Percentiles rank a stretch among this genome's conserved stretches.
Conservation (phyloP, 2,888 invertebrate species). For the Aradus depressus region DNA sequence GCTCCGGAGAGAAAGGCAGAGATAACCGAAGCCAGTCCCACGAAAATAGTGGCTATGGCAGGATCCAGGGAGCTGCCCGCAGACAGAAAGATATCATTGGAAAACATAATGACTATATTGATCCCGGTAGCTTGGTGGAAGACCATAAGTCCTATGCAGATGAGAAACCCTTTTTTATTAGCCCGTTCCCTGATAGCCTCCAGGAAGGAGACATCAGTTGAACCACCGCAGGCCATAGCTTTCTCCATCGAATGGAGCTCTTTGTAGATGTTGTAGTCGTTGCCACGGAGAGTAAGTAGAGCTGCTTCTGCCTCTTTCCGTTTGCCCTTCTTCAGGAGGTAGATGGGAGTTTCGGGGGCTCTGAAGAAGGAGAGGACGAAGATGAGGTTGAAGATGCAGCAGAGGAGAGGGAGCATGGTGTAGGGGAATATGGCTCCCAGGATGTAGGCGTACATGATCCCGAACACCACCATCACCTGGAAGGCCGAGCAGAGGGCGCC, state of each 20-base stretch:
- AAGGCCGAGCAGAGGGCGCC: constrained; percentile 68
- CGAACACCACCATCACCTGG: constrained; percentile 61
- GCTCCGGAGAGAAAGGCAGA: constrained; percentile 54
- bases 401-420: constrained; percentile 54
- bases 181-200: constrained; percentile 52
- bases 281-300: constrained; percentile 50
- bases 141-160: constrained; percentile 67
- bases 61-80: constrained; percentile 57
- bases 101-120: constrained; percentile 75
- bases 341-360: constrained; percentile 57
- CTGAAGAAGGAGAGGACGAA: constrained; percentile 53
- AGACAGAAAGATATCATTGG: constrained; percentile 59
- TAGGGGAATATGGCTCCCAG: constrained; percentile 62
- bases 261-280: constrained; percentile 48
- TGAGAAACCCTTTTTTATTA: constrained; percentile 58
- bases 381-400: constrained; percentile 51
- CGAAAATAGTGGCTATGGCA: constrained; percentile 60
- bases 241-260: constrained; percentile 40
- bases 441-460: constrained; percentile 65
- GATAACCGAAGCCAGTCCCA: constrained; percentile 66
- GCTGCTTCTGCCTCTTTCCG: constrained; percentile 34
- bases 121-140: constrained; percentile 76
- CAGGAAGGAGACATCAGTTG: constrained; percentile 39
- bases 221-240: constrained; percentile 46
- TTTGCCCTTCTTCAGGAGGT: constrained; percentile 22